Evolutionary conservation across 64 coral and sea anemone genomes (phyloP).

Genomic region (Montipora efflorescens): DNA sequence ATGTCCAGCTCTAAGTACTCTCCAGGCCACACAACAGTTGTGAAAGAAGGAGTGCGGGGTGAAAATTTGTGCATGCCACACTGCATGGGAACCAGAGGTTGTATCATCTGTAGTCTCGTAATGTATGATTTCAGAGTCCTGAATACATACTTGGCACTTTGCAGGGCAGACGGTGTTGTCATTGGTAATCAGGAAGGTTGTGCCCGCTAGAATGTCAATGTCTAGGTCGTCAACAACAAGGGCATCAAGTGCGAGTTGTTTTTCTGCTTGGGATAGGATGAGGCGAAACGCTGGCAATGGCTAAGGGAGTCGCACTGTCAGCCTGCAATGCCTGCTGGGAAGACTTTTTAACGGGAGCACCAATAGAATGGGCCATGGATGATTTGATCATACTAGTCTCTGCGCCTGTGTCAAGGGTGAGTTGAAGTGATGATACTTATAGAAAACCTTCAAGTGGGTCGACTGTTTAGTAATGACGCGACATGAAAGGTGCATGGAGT

Average conservation of each 20-base stretch:
- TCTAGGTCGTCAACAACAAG: conserved; percentile 31
- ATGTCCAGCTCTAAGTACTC: conserved; percentile 44
- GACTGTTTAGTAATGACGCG: conserved; percentile 1
- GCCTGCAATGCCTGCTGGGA: conserved; percentile 23
- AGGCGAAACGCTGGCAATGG: neutral
- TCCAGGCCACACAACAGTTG: neutral
- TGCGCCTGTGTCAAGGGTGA: conserved; percentile 55
- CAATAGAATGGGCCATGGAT: neutral
- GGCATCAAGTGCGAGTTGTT: conserved; percentile 19
- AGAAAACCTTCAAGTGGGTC: conserved; percentile 1
- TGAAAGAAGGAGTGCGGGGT: neutral
- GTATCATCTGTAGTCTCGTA: neutral
- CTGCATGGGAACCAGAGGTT: conserved; percentile 5
- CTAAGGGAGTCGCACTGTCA: neutral
- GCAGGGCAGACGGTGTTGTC: conserved; percentile 43
- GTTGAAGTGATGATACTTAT: neutral
- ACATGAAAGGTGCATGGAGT: neutral
- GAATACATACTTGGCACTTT: conserved; percentile 21
- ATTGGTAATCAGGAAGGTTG: conserved; percentile 40
- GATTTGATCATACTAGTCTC: conserved; percentile 44
- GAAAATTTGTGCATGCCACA: neutral
- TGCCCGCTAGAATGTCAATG: conserved; percentile 52
- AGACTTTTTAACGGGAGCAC: neutral
- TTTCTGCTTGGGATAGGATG: neutral
- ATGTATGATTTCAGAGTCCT: conserved; percentile 26